These are phyloP conservation scores for Chaenocephalus aceratus DNA, from an alignment of 2,113 vertebrate genomes.

Conservation along the genomic window DNA sequence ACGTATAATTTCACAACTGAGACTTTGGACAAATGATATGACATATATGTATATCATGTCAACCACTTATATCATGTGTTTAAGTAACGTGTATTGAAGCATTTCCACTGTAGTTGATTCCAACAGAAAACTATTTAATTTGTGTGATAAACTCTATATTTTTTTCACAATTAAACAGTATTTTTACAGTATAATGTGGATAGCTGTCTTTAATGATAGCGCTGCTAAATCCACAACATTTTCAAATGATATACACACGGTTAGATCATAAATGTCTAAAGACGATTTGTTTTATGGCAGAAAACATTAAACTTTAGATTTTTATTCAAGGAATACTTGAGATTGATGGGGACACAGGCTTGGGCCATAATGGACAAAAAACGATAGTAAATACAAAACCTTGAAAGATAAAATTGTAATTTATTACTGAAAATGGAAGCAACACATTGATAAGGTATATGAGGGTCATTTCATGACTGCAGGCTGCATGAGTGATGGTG, in stretches of 20 bases:
- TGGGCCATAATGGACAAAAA: not conserved
- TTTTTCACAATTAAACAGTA: not conserved
- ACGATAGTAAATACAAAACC: not conserved
- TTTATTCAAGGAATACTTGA: not conserved
- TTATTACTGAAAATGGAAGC: too few species aligned
- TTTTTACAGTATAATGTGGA: not conserved
- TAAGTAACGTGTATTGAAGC: not conserved
- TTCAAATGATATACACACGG: not conserved
- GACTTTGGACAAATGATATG: not conserved
- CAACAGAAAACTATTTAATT: too few species aligned
- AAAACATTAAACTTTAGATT: not conserved
- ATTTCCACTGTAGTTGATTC: not conserved
- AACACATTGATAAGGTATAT: not conserved
- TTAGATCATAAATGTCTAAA: not conserved
- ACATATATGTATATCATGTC: not conserved
- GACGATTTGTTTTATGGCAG: not conserved
- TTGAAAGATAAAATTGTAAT: not conserved
- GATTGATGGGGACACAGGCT: not conserved
- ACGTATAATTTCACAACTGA: not conserved
- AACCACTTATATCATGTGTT: not conserved
- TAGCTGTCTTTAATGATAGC: not conserved
- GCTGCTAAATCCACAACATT: not conserved
- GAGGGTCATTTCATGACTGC: not conserved
- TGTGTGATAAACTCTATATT: too few species aligned
- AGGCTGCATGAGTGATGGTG: not conserved